phyloP scores from a whole-genome alignment of 1,140 invertebrate species.

The Neotoxoptera formosana region DNA sequence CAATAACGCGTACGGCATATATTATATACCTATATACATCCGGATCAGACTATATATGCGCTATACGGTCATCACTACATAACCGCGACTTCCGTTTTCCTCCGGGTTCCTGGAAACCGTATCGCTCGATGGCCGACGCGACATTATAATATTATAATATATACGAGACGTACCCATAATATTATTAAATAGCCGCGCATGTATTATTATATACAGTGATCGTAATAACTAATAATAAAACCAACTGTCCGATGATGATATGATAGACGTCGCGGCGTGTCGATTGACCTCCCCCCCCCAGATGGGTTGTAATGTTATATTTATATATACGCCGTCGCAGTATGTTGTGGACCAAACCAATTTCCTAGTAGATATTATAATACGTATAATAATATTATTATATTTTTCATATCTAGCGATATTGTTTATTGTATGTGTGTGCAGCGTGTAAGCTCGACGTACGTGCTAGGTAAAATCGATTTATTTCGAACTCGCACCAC shows the following conservation, averaged over 20 bases:
- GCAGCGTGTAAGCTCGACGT: background rate
- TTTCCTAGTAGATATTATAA: background rate
- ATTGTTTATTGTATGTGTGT: background rate
- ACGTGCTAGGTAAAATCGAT: slow-evolving; percentile 6
- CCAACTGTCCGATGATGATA: background rate
- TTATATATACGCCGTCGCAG: background rate
- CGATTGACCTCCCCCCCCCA: background rate
- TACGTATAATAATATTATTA: background rate
- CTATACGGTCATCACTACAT: too few species aligned
- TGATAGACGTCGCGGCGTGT: background rate
- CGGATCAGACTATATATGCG: background rate
- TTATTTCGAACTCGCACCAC: background rate
- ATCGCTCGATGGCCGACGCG: background rate
- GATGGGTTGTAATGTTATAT: background rate
- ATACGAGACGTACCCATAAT: background rate
- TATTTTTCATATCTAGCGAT: background rate
- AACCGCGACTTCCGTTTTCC: background rate
- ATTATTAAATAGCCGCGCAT: background rate
- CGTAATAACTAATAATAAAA: background rate
- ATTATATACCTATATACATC: background rate
- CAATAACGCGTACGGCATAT: too few species aligned
- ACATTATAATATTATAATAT: too few species aligned
- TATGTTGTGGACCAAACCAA: background rate
- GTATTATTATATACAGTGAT: background rate
- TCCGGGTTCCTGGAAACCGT: background rate